Conservation (phyloP, 1,140 invertebrate genomes). For the Araneus ventricosus region DNA sequence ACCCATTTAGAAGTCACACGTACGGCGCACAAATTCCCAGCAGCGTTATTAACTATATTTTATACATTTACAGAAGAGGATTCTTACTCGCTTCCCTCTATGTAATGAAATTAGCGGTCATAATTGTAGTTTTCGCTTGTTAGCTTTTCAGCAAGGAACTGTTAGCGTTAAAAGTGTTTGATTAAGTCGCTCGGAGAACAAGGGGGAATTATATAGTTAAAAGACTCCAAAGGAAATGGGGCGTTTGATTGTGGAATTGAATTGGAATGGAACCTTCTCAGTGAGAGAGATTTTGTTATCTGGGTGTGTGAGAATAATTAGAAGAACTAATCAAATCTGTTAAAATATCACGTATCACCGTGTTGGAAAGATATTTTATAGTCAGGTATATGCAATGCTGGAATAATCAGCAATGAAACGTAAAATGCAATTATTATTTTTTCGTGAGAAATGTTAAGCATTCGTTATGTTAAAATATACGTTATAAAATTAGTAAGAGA, state of each 20-base stretch:
- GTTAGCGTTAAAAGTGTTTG: neutral
- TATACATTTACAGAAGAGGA: neutral
- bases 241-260: neutral
- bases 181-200: neutral
- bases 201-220: neutral
- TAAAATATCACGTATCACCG: too few species aligned
- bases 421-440: too few species aligned
- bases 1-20: constrained; percentile 23
- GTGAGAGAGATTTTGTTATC: too few species aligned
- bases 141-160: neutral
- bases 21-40: constrained; percentile 6
- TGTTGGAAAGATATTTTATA: too few species aligned
- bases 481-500: too few species aligned
- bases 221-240: neutral
- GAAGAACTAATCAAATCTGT: too few species aligned
- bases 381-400: too few species aligned
- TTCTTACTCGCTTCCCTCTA: neutral
- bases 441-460: too few species aligned
- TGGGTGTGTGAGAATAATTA: too few species aligned
- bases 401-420: too few species aligned
- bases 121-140: neutral
- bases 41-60: constrained; percentile 25
- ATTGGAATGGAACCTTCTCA: too few species aligned
- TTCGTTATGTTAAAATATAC: too few species aligned
- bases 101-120: constrained; percentile 7